Conservation (phyloP, 2,113 vertebrate genomes). For the Thalassoma bifasciatum region DNA sequence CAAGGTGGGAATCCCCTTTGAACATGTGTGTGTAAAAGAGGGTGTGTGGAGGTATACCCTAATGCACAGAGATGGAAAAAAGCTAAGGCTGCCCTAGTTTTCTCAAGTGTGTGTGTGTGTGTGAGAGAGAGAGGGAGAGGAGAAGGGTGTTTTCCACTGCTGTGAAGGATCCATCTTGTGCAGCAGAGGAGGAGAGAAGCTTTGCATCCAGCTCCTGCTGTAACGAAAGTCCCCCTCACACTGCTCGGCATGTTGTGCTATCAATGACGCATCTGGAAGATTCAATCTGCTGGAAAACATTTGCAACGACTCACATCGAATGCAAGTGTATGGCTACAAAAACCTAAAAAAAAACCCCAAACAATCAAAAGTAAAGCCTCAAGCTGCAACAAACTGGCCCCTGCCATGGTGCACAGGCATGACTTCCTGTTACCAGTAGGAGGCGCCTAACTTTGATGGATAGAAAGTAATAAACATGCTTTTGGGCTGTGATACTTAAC, state of each 20-base stretch:
- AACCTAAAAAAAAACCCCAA: background rate
- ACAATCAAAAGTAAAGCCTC: too few relatives aligned
- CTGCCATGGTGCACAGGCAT: too few relatives aligned
- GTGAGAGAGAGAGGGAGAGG: slow-evolving; percentile 3
- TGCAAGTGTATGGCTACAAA: background rate
- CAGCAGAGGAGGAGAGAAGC: slow-evolving; percentile 48
- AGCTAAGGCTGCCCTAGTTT: slow-evolving; percentile 65
- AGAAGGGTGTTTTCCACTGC: slow-evolving; percentile 66
- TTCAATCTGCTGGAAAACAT: too few relatives aligned
- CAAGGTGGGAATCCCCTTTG: slow-evolving; percentile 67
- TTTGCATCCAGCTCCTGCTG: slow-evolving; percentile 23
- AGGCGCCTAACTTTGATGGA: too few relatives aligned
- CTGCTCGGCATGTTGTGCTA: background rate
- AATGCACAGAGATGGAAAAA: slow-evolving; percentile 54
- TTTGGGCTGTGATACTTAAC: too few relatives aligned
- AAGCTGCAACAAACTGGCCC: too few relatives aligned
- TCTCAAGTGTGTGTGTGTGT: slow-evolving; percentile 1
- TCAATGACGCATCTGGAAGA: slow-evolving; percentile 2
- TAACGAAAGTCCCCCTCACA: slow-evolving; percentile 27
- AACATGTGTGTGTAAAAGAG: slow-evolving; percentile 31
- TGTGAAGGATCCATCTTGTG: slow-evolving; percentile 76
- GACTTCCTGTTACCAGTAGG: too few relatives aligned
- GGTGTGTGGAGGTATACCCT: slow-evolving; percentile 45
- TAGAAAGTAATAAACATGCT: too few relatives aligned
- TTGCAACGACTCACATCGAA: background rate